Conservation (phyloP, 2,113 vertebrate species). For the Alethe castanea region DNA sequence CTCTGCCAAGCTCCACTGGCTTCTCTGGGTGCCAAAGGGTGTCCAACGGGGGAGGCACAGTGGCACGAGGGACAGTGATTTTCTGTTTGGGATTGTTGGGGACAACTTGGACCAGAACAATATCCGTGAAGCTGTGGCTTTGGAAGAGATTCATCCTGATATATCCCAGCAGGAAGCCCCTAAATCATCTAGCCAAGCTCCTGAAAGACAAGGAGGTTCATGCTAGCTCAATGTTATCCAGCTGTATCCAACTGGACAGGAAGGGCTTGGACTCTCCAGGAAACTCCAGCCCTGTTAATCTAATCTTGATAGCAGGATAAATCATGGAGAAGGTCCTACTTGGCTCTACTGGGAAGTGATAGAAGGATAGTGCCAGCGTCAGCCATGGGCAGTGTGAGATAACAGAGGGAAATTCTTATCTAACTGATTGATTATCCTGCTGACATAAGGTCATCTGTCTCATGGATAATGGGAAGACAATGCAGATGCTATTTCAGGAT, state of each 20-base stretch:
- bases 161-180: no score
- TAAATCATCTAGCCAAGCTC: neutral
- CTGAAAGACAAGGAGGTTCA: neutral
- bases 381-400: neutral
- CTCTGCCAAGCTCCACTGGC: accelerated
- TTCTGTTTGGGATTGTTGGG: neutral
- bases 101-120: no score
- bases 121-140: neutral
- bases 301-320: neutral
- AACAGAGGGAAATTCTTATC: neutral
- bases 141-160: accelerated
- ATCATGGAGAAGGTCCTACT: neutral
- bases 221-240: neutral
- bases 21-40: neutral
- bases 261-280: neutral
- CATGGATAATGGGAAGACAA: neutral
- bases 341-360: neutral
- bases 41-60: accelerated
- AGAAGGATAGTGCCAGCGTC: neutral
- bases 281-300: neutral
- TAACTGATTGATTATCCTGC: neutral
- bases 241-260: neutral
- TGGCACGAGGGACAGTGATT: no score
- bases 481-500: neutral
- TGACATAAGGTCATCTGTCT: neutral